Conservation (phyloP, 2,113 vertebrate species). For the Phalacrocorax carbo region DNA sequence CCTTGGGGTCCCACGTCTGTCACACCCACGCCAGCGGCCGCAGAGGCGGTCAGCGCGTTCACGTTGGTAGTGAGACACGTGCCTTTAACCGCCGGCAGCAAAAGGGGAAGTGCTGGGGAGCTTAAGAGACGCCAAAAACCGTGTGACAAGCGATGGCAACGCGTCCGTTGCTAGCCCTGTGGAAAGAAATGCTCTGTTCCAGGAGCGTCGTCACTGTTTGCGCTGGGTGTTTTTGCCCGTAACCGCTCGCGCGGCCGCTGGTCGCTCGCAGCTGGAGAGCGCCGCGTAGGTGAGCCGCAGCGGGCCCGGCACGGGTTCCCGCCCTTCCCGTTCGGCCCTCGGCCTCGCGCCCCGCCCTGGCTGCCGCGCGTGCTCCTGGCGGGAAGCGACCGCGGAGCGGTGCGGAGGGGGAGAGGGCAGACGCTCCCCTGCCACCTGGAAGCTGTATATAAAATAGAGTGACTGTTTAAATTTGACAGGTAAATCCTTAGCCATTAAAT, state of each 20-base stretch:
- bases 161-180: background rate
- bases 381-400: background rate
- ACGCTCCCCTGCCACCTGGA: background rate
- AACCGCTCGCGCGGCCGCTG: background rate
- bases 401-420: background rate
- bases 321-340: background rate
- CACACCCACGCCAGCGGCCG: background rate
- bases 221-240: background rate
- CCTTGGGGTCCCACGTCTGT: too few species aligned
- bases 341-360: fast-evolving
- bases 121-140: background rate
- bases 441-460: background rate
- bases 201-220: background rate
- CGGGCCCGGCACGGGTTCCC: background rate
- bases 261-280: background rate
- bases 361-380: fast-evolving
- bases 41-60: background rate
- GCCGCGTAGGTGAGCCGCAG: background rate
- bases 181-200: background rate
- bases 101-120: background rate
- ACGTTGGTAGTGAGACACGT: background rate
- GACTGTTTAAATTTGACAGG: background rate
- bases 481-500: background rate
- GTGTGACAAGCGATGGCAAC: fast-evolving
- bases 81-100: background rate